A percentile compares a stretch with the other conserved stretches of the same genome.
Conservation (phyloP, 2,113 vertebrate species). For the Pardalotus punctatus region DNA sequence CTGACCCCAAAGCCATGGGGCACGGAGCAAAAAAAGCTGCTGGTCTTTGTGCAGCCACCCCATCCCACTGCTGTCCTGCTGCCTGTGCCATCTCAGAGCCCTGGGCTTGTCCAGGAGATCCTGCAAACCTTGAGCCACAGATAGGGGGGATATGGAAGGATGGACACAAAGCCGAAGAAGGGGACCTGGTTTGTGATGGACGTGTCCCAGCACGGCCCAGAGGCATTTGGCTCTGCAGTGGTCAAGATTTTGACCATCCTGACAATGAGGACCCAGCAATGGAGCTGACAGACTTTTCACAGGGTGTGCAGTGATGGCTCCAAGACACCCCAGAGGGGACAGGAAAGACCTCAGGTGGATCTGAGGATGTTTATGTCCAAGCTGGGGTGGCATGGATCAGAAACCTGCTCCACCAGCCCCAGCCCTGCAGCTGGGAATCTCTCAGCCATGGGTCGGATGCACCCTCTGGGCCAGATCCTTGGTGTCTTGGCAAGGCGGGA, state of each 20-base stretch:
- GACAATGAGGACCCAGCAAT: fast-evolving
- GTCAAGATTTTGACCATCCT: not conserved
- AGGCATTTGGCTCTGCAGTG: not conserved
- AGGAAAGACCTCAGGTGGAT: not conserved
- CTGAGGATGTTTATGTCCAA: not conserved
- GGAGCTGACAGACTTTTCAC: not conserved
- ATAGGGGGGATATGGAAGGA: fast-evolving
- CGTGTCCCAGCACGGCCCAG: fast-evolving
- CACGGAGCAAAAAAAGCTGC: not conserved
- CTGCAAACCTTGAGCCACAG: not conserved
- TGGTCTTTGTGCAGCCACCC: not conserved
- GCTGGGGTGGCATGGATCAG: not conserved
- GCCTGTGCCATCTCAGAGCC: not conserved
- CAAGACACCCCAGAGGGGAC: not conserved
- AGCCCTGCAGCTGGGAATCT: not conserved
- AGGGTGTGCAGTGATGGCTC: not conserved
- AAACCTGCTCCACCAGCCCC: not conserved
- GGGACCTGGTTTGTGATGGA: not conserved
- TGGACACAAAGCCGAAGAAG: not conserved
- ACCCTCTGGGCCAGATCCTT: not conserved
- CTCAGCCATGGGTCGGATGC: not conserved
- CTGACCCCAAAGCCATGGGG: not conserved
- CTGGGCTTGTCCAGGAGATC: not conserved
- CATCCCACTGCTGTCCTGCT: not conserved
- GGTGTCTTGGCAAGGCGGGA: not conserved